These are phyloP conservation scores for Polyommatus icarus DNA, from an alignment of 2,888 invertebrate genomes.

Conservation along the genomic window DNA sequence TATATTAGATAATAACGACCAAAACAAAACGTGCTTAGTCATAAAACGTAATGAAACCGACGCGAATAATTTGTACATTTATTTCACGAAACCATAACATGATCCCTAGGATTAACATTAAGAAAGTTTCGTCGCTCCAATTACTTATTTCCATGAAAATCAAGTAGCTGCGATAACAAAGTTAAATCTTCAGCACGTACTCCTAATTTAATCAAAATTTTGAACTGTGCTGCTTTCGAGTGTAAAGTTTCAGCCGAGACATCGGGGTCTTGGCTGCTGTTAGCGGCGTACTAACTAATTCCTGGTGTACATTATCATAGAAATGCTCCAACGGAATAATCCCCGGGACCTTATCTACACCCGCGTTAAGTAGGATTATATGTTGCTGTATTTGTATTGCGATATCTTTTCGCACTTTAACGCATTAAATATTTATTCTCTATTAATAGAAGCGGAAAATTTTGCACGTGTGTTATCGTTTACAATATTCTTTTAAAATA, in stretches of 20 bases:
- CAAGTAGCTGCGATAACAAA: constrained; percentile 30
- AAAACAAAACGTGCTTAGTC: background rate
- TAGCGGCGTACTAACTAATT: constrained; percentile 30
- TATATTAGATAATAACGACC: background rate
- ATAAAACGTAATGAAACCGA: background rate
- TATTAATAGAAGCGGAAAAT: background rate
- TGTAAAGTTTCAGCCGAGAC: constrained; percentile 31
- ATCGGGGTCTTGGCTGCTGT: constrained; percentile 31
- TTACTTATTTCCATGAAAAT: constrained; percentile 28
- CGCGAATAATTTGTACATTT: background rate
- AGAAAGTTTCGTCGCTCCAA: constrained; percentile 21
- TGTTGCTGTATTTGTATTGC: background rate
- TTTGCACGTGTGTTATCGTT: background rate
- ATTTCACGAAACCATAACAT: constrained; percentile 17
- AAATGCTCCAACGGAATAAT: constrained; percentile 30
- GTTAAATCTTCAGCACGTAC: constrained; percentile 32
- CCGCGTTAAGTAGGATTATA: background rate
- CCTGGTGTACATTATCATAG: constrained; percentile 30
- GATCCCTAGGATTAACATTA: constrained; percentile 25
- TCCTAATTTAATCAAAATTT: constrained; percentile 31
- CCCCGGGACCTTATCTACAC: constrained; percentile 27
- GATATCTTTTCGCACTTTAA: background rate
- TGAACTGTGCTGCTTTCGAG: constrained; percentile 30
- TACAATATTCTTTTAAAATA: background rate
- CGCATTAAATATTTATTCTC: background rate